Evolutionary conservation across 2,888 invertebrate genomes (phyloP), one percentile per base, ranked within the genome.

Genomic region (Nephrotoma appendiculata): DNA sequence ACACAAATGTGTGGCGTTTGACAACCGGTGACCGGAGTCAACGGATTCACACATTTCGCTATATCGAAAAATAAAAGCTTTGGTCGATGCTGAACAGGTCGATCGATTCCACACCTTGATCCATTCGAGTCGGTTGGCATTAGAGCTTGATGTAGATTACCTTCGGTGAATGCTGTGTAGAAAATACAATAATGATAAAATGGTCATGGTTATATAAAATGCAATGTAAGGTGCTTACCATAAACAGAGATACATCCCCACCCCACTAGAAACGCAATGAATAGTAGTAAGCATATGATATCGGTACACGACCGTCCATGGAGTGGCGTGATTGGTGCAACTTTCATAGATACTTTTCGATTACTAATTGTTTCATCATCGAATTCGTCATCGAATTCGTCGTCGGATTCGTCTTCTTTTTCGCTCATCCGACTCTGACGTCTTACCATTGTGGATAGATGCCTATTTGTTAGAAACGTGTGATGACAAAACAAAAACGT

Each of bases 231-330:
- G 0, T 19, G 19, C 31, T 92, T 91, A 97, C 97, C 97, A 90
- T 95, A 96, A 88, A 93, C 93, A 41, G 96, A 97, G 9, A 98
- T 93, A 86, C 93, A 95, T 1, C 93, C 94, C 97, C 98, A 98
- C 87, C 93, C 95, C 87, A 93, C 94, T 12, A 98, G 92, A 91
- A 97, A 98, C 4, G 95, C 92, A 7, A 96, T 89, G 91, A 98
- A 98, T 11, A 97, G 89, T 44, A 97, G 90, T 42, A 98, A 93
- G 92, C 98, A 99, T 83, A 97, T 90, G 84, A 98, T 93, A 92
- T 99, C 98, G 1, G 98, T 99, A 91, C 98, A 99, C 44, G 95
- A 96, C 89, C 98, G 93, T 89, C 94, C 94, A 90, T 95, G 94
- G 11, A 95, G 92, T 0, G 97, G 98, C 0, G 71, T 31, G 71